phyloP scores from a whole-genome alignment of 2,888 invertebrate genomes.

The Oscheius myriophilus region DNA sequence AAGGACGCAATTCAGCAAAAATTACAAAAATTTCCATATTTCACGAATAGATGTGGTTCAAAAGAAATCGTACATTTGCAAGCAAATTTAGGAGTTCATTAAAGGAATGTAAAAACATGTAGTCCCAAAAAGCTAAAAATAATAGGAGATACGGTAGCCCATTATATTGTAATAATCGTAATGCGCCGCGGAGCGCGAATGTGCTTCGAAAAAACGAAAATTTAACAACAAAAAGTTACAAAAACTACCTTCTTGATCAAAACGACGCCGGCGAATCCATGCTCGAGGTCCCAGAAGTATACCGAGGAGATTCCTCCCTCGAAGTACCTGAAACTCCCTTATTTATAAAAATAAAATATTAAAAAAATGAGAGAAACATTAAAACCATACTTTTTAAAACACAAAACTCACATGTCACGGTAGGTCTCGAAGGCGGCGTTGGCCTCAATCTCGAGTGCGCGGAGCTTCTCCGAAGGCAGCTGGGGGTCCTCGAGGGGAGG shows the following conservation, averaged over 20 bases:
- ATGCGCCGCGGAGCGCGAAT: too few relatives aligned
- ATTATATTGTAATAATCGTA: too few relatives aligned
- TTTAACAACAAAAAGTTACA: neutral
- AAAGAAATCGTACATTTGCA: too few relatives aligned
- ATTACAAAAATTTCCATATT: too few relatives aligned
- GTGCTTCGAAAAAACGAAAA: too few relatives aligned
- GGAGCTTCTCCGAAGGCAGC: slow-evolving; percentile 93
- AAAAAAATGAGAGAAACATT: neutral
- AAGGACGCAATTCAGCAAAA: too few relatives aligned
- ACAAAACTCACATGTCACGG: slow-evolving; percentile 77
- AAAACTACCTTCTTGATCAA: slow-evolving; percentile 89
- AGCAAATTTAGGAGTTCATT: too few relatives aligned
- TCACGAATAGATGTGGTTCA: too few relatives aligned
- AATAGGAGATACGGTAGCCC: too few relatives aligned
- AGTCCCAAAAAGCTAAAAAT: too few relatives aligned
- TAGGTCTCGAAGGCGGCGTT: slow-evolving; percentile 99
- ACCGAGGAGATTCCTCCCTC: slow-evolving; percentile 99
- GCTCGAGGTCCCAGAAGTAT: slow-evolving; percentile 97
- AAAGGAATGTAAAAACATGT: too few relatives aligned
- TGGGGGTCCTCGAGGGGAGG: slow-evolving; percentile 97
- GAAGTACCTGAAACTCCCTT: slow-evolving; percentile 88
- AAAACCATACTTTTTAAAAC: too few relatives aligned
- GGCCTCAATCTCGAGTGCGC: slow-evolving; percentile 95
- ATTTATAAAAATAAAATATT: slow-evolving; percentile 21
- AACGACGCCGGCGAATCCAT: slow-evolving; percentile 95